A percentile compares a stretch with the other conserved stretches of the same genome.
Evolutionary conservation across 2,888 invertebrate species (phyloP).

Genomic region (Ectemnius continuus): DNA sequence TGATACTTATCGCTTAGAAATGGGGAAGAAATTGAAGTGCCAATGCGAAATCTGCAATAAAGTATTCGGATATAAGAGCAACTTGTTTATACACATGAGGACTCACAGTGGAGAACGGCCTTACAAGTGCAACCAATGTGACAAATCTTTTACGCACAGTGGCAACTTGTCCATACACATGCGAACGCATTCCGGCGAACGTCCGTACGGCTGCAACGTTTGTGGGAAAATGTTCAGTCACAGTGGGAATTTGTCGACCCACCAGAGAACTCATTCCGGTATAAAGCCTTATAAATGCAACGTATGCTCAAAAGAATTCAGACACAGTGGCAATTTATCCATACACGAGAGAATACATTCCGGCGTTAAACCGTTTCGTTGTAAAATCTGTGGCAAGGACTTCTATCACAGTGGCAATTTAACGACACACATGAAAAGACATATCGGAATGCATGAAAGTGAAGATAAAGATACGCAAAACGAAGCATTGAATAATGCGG

Average conservation of each 20-base stretch:
- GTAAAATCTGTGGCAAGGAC: conserved; percentile 75
- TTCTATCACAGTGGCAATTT: conserved; percentile 77
- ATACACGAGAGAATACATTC: conserved; percentile 77
- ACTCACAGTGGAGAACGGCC: conserved; percentile 76
- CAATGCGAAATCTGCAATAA: conserved; percentile 77
- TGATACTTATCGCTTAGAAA: conserved; percentile 36
- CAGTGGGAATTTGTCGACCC: conserved; percentile 75
- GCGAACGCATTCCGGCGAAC: conserved; percentile 76
- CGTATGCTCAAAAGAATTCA: conserved; percentile 75
- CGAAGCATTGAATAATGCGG: background rate
- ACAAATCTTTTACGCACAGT: conserved; percentile 76
- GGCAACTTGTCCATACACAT: conserved; percentile 76
- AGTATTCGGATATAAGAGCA: conserved; percentile 76
- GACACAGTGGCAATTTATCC: conserved; percentile 76
- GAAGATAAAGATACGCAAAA: background rate
- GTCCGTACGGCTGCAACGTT: conserved; percentile 75
- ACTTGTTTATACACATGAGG: conserved; percentile 76
- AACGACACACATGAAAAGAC: conserved; percentile 77
- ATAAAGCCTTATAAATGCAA: conserved; percentile 76
- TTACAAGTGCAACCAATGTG: conserved; percentile 75
- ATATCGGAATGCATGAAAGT: conserved; percentile 26
- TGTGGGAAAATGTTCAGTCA: conserved; percentile 77
- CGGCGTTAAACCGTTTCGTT: conserved; percentile 76
- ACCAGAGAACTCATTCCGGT: conserved; percentile 75
- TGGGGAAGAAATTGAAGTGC: conserved; percentile 71